phyloP scores from a whole-genome alignment of 2,797 vertebrate genomes.

The Sebastes kiyomatsui region DNA sequence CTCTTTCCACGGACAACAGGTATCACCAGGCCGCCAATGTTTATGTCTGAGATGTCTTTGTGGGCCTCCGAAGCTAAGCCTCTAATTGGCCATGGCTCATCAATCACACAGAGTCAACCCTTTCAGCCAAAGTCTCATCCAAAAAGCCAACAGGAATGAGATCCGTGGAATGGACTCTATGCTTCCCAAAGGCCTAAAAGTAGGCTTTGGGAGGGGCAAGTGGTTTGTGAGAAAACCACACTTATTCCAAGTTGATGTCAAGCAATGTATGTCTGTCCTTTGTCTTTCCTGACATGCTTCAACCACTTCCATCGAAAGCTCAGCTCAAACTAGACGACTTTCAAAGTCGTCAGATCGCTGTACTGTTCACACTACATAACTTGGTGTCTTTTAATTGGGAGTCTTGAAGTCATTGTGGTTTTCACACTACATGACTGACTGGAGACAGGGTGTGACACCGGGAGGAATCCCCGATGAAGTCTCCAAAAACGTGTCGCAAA shows the following conservation, averaged over 20 bases:
- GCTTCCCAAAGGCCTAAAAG: conserved; percentile 71
- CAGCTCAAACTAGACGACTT: not conserved
- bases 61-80: conserved; percentile 78
- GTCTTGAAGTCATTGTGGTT: no score
- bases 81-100: conserved; percentile 86
- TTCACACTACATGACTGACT: no score
- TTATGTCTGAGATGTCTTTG: conserved; percentile 80
- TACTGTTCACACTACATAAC: no score
- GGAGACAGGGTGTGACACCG: no score
- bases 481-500: no score
- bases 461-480: no score
- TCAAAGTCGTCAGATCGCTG: no score
- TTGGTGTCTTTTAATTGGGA: no score
- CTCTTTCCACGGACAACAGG: conserved; percentile 68
- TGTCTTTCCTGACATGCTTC: conserved; percentile 54
- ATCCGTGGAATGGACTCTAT: conserved; percentile 64
- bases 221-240: conserved; percentile 74
- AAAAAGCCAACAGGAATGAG: conserved; percentile 72
- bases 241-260: conserved; percentile 64
- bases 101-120: conserved; percentile 76
- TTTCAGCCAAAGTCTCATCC: conserved; percentile 77
- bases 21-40: conserved; percentile 74
- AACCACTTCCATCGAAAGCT: conserved; percentile 21
- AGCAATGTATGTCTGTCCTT: conserved; percentile 68
- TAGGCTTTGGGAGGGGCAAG: conserved; percentile 69